Base-by-base conservation (phyloP, 2,888 invertebrate genomes). In the Lagria hirta region DNA sequence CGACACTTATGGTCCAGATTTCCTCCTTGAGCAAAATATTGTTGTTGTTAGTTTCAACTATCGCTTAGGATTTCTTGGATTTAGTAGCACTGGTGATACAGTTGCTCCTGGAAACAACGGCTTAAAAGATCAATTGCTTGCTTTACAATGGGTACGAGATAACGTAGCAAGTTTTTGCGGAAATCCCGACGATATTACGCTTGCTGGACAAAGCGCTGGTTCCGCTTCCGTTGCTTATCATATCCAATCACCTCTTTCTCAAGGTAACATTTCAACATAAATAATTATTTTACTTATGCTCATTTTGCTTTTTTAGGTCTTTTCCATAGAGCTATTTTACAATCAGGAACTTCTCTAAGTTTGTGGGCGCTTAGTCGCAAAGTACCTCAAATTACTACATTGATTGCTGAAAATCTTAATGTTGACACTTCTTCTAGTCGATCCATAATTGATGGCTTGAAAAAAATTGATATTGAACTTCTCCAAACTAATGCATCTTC, bases 171-270 rank as follows among this genome's bases (percentile, higher is more conserved):
- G 23, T 3, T 60, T 60, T 32, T 55, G 58, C n/a, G 60, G 60
- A 2, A 48, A 60, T 38, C 52, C 55, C 2, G 37, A 50, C 10
- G 49, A 48, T 28, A 44, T 59, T 4, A 61, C 61, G 1, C 32
- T 59, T 23, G 55, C 51, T 48, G 60, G 60, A 6, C 51, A 57
- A 30, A 60, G 60, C 17, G 60, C 60, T 11, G 60, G 60, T 8
- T 49, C 48, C 1, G 54, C 55, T 6, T 55, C 57, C 1, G 50
- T 58, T 1, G 48, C 49, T 2, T 60, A 60, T 26, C 37, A 54
- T 3, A 21, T 57, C 4, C 53, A 57, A 24, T 50, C 51, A n/a
- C 28, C 44, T 11, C 29, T 41, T 18, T 48, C 55, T 2, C 32
- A 40, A 49, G 57, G 58, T 56, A 45, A 36, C 34, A 17, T 16